A percentile compares a stretch with the other conserved stretches of the same genome.
phyloP scores from a whole-genome alignment of 2,113 vertebrate genomes.

The Colossoma macropomum region DNA sequence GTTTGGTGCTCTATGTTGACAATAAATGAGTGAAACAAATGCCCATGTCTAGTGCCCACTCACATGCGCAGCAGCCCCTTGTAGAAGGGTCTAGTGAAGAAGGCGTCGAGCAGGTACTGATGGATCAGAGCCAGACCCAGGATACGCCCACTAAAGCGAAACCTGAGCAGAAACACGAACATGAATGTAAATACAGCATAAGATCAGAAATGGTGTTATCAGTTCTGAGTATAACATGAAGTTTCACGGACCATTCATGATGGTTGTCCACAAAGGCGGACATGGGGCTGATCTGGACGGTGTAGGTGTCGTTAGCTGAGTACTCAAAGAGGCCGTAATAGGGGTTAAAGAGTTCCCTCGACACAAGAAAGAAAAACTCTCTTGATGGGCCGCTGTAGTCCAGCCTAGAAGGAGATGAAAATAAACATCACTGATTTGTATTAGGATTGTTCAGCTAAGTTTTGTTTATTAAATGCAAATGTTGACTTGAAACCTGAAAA shows the following conservation, averaged over 20 bases:
- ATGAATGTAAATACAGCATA: not conserved
- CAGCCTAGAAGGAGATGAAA: constrained; percentile 75
- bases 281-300: constrained; percentile 99
- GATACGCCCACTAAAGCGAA: constrained; percentile 97
- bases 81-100: constrained; percentile 98
- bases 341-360: constrained; percentile 96
- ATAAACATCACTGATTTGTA: not conserved
- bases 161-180: constrained; percentile 75
- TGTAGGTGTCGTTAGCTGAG: constrained; percentile 98
- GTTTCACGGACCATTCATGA: constrained; percentile 90
- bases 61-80: constrained; percentile 98
- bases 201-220: too few species aligned
- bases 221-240: not conserved
- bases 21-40: too few species aligned
- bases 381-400: constrained; percentile 99
- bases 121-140: constrained; percentile 96
- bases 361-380: constrained; percentile 98
- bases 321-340: constrained; percentile 99
- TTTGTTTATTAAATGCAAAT: too few species aligned
- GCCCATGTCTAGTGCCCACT: constrained; percentile 64
- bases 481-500: too few species aligned
- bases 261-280: constrained; percentile 99
- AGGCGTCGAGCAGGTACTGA: constrained; percentile 97
- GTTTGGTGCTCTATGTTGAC: too few species aligned
- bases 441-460: too few species aligned